phyloP scores from a whole-genome alignment of 2,888 invertebrate species.

The Limnephilus rhombicus region DNA sequence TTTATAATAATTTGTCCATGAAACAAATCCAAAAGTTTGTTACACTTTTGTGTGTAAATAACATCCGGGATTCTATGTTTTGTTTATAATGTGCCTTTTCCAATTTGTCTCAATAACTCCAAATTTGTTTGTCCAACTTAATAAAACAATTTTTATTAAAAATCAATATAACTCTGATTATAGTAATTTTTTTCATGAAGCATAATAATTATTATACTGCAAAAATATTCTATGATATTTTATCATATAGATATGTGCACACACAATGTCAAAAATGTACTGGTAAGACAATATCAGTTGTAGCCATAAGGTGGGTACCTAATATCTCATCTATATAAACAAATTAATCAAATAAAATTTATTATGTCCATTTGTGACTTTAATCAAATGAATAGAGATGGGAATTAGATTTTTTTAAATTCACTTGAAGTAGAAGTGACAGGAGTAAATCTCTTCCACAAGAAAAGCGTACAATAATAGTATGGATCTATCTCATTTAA shows the following conservation, averaged over 20 bases:
- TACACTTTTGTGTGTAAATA: constrained; percentile 12
- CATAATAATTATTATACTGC: not conserved
- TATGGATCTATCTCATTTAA: too few species aligned
- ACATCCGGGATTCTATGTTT: not conserved
- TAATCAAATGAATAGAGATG: not conserved
- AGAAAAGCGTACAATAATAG: too few species aligned
- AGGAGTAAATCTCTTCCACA: too few species aligned
- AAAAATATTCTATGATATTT: not conserved
- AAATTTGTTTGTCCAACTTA: not conserved
- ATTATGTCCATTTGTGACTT: not conserved
- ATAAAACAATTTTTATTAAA: not conserved
- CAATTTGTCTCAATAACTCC: not conserved
- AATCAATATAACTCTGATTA: not conserved
- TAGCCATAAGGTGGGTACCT: not conserved
- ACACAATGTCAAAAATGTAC: not conserved
- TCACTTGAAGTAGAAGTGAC: too few species aligned
- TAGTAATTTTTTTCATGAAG: not conserved
- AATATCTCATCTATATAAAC: not conserved
- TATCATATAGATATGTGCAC: not conserved
- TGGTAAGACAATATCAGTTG: not conserved
- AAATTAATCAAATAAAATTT: too few species aligned
- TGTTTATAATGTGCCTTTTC: not conserved
- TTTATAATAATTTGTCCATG: not conserved
- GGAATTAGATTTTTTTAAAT: too few species aligned
- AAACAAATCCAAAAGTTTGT: not conserved